Percentiles rank a stretch among this genome's conserved stretches.
Conservation (phyloP, 2,797 vertebrate genomes). For the Limosa lapponica region DNA sequence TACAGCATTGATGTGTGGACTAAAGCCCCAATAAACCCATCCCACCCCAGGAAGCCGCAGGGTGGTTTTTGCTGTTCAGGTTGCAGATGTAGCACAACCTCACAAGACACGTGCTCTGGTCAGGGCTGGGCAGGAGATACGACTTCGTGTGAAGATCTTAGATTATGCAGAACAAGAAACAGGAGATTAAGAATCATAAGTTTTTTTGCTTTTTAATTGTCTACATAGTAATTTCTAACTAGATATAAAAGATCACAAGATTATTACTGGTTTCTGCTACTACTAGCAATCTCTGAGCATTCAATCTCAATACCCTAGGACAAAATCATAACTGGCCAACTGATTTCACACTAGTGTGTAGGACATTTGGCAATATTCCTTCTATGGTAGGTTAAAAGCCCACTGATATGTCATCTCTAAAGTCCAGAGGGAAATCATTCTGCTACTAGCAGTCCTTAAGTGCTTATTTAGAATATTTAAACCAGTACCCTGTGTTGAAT, state of each 20-base stretch:
- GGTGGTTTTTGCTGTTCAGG: neutral
- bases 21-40: neutral
- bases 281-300: neutral
- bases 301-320: neutral
- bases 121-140: neutral
- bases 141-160: neutral
- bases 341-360: neutral
- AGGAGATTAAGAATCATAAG: neutral
- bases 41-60: neutral
- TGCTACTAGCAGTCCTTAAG: neutral
- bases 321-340: neutral
- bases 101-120: neutral
- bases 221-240: neutral
- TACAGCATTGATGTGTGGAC: neutral
- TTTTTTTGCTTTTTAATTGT: neutral
- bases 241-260: neutral
- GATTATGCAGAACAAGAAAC: neutral
- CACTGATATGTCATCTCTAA: neutral
- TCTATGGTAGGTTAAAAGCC: neutral
- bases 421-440: neutral
- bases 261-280: neutral
- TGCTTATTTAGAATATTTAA: neutral
- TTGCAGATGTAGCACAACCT: neutral
- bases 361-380: neutral
- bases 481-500: neutral